Conservation (phyloP, 2,113 vertebrate species). For the Scartelaos histophorus region DNA sequence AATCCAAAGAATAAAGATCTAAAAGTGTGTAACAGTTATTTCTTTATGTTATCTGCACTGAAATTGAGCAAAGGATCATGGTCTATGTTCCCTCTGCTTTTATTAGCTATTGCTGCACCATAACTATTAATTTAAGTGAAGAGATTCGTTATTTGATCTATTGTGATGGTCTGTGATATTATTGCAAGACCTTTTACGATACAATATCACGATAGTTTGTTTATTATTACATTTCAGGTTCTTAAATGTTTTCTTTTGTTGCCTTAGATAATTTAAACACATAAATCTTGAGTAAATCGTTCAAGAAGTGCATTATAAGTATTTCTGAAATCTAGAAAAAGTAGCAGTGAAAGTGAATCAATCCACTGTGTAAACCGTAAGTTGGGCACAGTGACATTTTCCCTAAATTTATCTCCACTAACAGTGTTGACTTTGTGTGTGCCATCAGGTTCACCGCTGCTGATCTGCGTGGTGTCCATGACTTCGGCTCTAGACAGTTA, state of each 20-base stretch:
- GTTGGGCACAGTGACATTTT: neutral
- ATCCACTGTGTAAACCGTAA: neutral
- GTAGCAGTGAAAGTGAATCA: neutral
- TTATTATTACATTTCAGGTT: no score
- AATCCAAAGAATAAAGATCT: no score
- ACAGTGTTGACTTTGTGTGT: slow-evolving; percentile 26
- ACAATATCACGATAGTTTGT: no score
- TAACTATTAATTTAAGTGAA: no score
- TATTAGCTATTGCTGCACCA: no score
- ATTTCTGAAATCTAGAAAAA: neutral
- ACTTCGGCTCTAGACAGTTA: slow-evolving; percentile 84
- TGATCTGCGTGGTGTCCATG: slow-evolving; percentile 89
- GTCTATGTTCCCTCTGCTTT: no score
- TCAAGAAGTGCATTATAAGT: neutral
- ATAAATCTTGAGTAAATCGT: neutral
- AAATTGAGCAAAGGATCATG: no score
- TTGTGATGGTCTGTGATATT: no score
- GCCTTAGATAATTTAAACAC: slow-evolving; percentile 13
- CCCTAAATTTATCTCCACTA: slow-evolving; percentile 17
- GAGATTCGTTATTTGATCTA: no score
- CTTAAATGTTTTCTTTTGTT: slow-evolving; percentile 4
- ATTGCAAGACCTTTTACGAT: no score
- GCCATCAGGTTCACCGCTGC: slow-evolving; percentile 82
- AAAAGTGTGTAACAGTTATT: no score
- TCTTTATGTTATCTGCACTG: no score